Evolutionary conservation across 2,888 invertebrate genomes (phyloP), one percentile per base, ranked within the genome.

Genomic region (Cephus pygmeus): DNA sequence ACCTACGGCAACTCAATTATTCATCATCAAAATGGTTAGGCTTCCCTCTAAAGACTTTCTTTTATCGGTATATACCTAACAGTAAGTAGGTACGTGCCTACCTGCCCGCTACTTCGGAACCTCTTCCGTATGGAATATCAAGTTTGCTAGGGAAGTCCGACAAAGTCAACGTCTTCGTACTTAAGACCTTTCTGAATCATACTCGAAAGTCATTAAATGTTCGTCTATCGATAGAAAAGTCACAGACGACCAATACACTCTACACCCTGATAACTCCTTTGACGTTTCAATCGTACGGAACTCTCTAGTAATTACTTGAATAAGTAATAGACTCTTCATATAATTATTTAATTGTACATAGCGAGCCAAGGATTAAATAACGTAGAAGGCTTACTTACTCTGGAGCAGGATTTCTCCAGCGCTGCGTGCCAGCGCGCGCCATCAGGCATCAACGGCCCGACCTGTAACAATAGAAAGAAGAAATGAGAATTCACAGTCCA

Each of bases 381-480:
- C 56, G 23, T 23, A 56, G 23, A 1, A 36, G 80, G 76, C 82
- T 77, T 91, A 95, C 95, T 95, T 92, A 95, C 95, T 95, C 95
- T 90, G 95, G 94, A 92, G 94, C 94, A 92, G 95, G 94, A 93
- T 94, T 95, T 92, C 94, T 94, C 93, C 94, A 95, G 93, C 95
- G 95, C 93, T 95, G 94, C 94, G 95, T 95, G 91, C 95, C 95
- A 93, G 95, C 94, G 92, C 95, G 94, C 93, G 95, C 95, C 95
- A 95, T 95, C 93, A 89, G 89, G 89, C 91, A 89, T 91, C 87
- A 88, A 94, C 94, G 94, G 93, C 93, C 93, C 92, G 91, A 91
- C 92, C 94, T 94, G 92, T 81, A 92, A 92, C 92, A 92, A 89
- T 89, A 1, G 3, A 56, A 56, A 56, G 23, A 56, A 56, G 9